Base-by-base conservation (phyloP, 2,113 vertebrate species). In the Riparia riparia region DNA sequence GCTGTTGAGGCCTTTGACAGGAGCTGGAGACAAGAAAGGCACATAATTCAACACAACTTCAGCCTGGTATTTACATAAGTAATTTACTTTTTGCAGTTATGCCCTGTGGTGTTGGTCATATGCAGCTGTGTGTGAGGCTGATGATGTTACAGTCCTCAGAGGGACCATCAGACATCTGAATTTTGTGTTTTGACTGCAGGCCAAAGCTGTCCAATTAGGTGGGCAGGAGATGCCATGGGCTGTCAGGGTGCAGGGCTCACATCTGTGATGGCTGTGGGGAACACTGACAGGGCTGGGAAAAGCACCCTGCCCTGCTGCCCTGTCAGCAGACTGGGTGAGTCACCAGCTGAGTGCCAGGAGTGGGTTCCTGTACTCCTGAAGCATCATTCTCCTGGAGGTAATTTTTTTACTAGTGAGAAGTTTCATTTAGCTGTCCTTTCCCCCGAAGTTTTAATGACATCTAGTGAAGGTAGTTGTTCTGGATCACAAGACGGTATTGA, bases 91-190 rank as follows among this genome's bases (percentile, higher is more conserved):
- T 69, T 58, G 15, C 20, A 39, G 2, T 51, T 89, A 31, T 0
- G 2, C 42, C 11, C 12, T 45, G 8, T 1, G 5, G 8, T 72
- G 12, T 60, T 72, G 21, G n/a, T 60, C 17, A 68, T 6, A 22
- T 64, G 37, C 17, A 29, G 14, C 63, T 0, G 0, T 19, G 12
- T 47, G 14, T 2, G 5, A 60, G 34, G 29, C 54, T 72, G 42
- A 25, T 0, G 2, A 29, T 42, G 25, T 51, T 49, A 11, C 21
- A 32, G 42, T 61, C 39, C 28, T 57, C 0, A 1, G 7, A 13
- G 5, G 12, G 3, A 14, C 50, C 0, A 1, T 1, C 2, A 61
- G 37, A 11, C 3, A 3, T 17, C 42, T 4, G 1, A 2, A 2
- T 32, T 68, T 49, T 24, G 5, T 42, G 26, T 68, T 74, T 47